phyloP scores from a whole-genome alignment of 2,888 invertebrate genomes.

The Amphiduros pacificus region DNA sequence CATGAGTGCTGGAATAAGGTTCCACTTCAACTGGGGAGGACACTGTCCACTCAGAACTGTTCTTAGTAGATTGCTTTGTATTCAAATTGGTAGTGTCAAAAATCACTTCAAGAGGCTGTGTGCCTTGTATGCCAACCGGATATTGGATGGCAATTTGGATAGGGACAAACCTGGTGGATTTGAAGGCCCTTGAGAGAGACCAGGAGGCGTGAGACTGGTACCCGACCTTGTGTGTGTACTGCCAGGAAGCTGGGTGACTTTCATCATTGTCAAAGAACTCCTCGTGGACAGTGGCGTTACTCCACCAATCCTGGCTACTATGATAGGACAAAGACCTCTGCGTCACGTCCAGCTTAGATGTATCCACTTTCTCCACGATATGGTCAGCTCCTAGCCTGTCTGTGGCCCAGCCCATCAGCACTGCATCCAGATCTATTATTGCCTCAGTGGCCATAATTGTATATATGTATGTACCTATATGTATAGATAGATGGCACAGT shows the following conservation, averaged over 20 bases:
- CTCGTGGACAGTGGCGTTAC: background rate
- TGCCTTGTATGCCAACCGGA: conserved; percentile 12
- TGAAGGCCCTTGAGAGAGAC: conserved; percentile 17
- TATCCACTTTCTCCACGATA: conserved; percentile 13
- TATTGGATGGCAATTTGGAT: conserved; percentile 3
- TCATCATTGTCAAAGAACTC: conserved; percentile 17
- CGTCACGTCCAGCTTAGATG: conserved; percentile 5
- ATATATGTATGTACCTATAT: too few species aligned
- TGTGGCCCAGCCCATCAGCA: conserved; percentile 13
- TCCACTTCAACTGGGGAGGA: background rate
- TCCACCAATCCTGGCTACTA: conserved; percentile 17
- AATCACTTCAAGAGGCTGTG: conserved; percentile 2
- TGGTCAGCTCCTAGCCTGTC: conserved; percentile 4
- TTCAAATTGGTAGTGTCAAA: background rate
- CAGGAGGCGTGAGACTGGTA: conserved; percentile 12
- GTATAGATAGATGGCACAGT: too few species aligned
- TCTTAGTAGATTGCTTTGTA: background rate
- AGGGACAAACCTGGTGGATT: conserved; percentile 10
- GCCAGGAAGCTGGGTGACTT: background rate
- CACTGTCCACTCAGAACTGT: background rate
- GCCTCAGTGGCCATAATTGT: conserved; percentile 7
- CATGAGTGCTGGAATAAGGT: conserved; percentile 16
- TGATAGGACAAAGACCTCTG: conserved; percentile 16
- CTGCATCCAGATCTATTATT: conserved; percentile 14
- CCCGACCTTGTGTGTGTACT: background rate